A percentile compares a stretch with the other conserved stretches of the same genome.
Conservation (phyloP, 2,797 vertebrate genomes). For the Enteromius fasciolatus region DNA sequence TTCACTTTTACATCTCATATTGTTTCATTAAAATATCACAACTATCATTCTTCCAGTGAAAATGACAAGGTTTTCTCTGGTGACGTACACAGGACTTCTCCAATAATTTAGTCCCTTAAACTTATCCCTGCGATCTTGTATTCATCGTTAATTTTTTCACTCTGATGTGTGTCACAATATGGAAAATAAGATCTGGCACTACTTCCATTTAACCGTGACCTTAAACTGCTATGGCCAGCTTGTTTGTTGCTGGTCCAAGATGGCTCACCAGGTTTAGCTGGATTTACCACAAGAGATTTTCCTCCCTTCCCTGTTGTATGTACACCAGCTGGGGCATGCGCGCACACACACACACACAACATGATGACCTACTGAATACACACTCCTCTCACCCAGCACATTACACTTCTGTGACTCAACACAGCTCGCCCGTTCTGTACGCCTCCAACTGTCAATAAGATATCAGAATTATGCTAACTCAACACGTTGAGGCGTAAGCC, state of each 20-base stretch:
- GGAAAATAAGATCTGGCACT: neutral
- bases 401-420: slow-evolving; percentile 9
- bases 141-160: neutral
- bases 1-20: neutral
- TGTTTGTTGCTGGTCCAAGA: neutral
- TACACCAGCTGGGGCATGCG: slow-evolving; percentile 51
- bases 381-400: slow-evolving; percentile 4
- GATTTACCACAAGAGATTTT: slow-evolving; percentile 19
- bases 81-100: too few relatives aligned
- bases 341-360: slow-evolving; percentile 27
- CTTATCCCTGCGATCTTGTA: too few relatives aligned
- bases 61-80: neutral
- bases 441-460: neutral
- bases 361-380: slow-evolving; percentile 20
- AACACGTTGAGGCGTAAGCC: neutral
- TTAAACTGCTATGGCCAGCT: slow-evolving; percentile 1
- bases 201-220: neutral
- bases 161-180: neutral
- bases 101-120: too few relatives aligned
- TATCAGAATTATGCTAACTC: slow-evolving; percentile 19
- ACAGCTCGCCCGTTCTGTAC: slow-evolving; percentile 1
- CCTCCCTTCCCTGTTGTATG: slow-evolving; percentile 22
- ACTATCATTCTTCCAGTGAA: too few relatives aligned
- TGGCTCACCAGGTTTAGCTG: slow-evolving; percentile 4
- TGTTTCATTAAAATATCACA: neutral